Base-by-base conservation (phyloP, 2,888 invertebrate genomes). In the Anthophora plumipes region DNA sequence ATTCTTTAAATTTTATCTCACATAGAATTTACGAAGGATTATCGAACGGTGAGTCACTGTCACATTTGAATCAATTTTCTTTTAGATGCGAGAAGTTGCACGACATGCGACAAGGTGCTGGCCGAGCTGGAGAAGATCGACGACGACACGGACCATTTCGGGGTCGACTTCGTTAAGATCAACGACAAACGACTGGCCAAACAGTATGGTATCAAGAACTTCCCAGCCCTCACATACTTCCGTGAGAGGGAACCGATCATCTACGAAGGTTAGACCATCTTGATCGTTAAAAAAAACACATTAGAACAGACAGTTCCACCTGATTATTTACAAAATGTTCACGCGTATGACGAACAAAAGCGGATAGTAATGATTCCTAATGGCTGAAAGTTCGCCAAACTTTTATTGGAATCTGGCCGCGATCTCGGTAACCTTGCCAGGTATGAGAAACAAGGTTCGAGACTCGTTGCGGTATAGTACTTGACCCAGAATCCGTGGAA, bases 181-280 rank as follows among this genome's bases (percentile, higher is more conserved):
- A 98, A 98, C 95, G 98, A 98, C 95, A 98, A 98, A 95, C 96
- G 98, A 95, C 95, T 98, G 93, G 98, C 99, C 88, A 98, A 98
- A 94, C 98, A 98, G 93, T 97, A 98, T 96, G 98, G 98, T 94
- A 98, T 99, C 94, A 97, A 97, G 94, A 98, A 96, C 94, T 98
- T 98, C 94, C 99, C 99, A 91, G 97, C 98, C 90, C 97, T 99
- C 94, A 98, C 98, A 91, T 99, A 98, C 94, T 99, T 98, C 95
- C 96, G 98, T 94, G 97, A 98, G 94, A 98, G 97, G 94, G 97
- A 98, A 95, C 98, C 98, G 93, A 98, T 98, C 94, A 97, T 98
- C 93, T 99, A 98, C 94, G 98, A 98, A 95, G 98, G 97, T 97
- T 92, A 94, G 71, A 20, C 54, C 31, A 20, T 57, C 17, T 31